These are phyloP conservation scores for Lucinisca nassula DNA, from an alignment of 2,888 invertebrate species.

Conservation along the genomic window DNA sequence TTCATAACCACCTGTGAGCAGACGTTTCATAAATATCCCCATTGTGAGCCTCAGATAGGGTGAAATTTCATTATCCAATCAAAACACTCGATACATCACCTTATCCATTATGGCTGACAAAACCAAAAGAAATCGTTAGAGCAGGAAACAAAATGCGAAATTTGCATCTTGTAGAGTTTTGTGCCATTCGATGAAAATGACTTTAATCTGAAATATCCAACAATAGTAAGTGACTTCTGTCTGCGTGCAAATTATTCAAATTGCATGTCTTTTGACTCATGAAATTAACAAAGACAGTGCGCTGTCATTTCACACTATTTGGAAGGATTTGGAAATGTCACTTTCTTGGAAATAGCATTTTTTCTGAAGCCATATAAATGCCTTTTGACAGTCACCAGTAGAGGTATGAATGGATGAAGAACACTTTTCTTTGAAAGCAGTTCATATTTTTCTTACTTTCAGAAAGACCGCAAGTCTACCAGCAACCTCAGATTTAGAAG, in stretches of 20 bases:
- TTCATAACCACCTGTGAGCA: too few relatives aligned
- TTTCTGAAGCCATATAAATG: too few relatives aligned
- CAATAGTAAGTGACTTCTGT: not conserved
- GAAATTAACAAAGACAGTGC: too few relatives aligned
- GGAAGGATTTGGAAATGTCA: too few relatives aligned
- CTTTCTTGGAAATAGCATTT: too few relatives aligned
- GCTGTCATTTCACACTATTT: too few relatives aligned
- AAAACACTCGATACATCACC: slow-evolving; percentile 40
- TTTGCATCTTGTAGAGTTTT: not conserved
- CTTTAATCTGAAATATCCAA: not conserved
- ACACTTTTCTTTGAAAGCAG: too few relatives aligned
- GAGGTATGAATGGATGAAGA: too few relatives aligned
- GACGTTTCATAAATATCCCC: not conserved
- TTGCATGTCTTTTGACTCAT: too few relatives aligned
- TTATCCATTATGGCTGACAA: slow-evolving; percentile 52
- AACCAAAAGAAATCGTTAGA: not conserved
- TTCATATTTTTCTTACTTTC: too few relatives aligned
- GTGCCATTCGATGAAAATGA: not conserved
- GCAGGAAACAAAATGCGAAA: not conserved
- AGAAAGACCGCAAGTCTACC: slow-evolving; percentile 45
- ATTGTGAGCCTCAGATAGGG: not conserved
- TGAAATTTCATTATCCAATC: slow-evolving; percentile 27
- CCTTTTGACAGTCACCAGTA: too few relatives aligned
- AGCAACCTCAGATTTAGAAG: slow-evolving; percentile 22
- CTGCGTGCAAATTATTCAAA: too few relatives aligned